These are phyloP conservation scores for Uria aalge DNA, from an alignment of 2,113 vertebrate genomes.

Conservation along the genomic window DNA sequence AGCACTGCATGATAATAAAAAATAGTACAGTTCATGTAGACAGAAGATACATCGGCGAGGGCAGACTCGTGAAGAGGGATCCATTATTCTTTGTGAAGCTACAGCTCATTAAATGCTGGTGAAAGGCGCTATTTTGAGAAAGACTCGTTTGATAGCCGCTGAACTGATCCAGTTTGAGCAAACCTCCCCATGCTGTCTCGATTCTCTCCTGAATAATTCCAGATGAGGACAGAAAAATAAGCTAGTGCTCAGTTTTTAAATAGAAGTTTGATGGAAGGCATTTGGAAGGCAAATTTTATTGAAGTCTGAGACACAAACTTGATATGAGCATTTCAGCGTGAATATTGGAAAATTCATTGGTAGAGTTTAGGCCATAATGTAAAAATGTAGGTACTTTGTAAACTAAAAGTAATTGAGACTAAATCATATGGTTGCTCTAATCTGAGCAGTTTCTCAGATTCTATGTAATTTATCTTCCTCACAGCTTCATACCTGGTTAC, in stretches of 20 bases:
- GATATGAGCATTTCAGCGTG: neutral
- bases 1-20: neutral
- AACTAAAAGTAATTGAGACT: neutral
- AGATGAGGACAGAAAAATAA: neutral
- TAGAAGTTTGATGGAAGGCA: neutral
- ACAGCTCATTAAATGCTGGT: neutral
- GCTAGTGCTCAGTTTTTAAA: neutral
- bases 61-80: neutral
- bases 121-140: neutral
- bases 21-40: neutral
- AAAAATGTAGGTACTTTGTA: neutral
- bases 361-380: neutral
- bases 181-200: neutral
- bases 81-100: neutral
- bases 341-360: neutral
- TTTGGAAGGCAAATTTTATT: neutral
- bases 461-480: neutral
- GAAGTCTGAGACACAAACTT: neutral
- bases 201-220: neutral
- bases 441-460: neutral
- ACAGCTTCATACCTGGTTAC: neutral
- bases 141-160: neutral
- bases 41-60: neutral
- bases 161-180: neutral
- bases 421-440: neutral